Percentiles rank a stretch among this genome's conserved stretches.
Evolutionary conservation across 2,113 vertebrate species (phyloP).

Genomic region (Megaceryle torquata): DNA sequence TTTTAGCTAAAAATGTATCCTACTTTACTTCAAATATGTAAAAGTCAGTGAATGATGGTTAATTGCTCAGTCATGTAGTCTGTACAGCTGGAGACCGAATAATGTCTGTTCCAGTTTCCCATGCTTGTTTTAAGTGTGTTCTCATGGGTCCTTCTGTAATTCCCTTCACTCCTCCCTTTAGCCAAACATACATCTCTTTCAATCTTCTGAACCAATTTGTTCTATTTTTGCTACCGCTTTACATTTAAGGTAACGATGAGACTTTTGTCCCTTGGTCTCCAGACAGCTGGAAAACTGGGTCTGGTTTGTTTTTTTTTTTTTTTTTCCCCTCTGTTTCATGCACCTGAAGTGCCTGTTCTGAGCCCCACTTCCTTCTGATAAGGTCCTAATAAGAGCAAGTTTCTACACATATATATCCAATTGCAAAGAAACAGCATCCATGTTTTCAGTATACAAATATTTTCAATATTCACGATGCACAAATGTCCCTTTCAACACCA

Average conservation of each 20-base stretch:
- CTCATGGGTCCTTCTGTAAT: neutral
- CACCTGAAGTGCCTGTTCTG: neutral
- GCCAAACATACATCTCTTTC: neutral
- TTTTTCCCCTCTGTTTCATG: neutral
- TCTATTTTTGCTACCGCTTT: neutral
- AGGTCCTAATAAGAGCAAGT: neutral
- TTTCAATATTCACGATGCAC: neutral
- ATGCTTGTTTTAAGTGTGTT: neutral
- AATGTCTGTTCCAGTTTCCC: neutral
- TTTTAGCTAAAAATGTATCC: conserved; percentile 5
- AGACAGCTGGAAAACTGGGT: conserved; percentile 22
- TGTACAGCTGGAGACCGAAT: conserved; percentile 29
- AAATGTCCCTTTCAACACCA: neutral
- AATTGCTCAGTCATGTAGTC: conserved; percentile 26
- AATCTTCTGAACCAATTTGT: neutral
- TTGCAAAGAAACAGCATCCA: neutral
- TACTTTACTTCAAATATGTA: neutral
- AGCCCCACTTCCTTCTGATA: neutral
- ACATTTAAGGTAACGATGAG: conserved; percentile 8
- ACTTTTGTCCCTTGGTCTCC: conserved; percentile 4
- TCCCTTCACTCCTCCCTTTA: neutral
- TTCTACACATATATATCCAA: fast-evolving
- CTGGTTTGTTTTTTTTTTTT: neutral
- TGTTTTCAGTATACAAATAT: neutral
- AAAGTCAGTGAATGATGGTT: neutral